phyloP scores from a whole-genome alignment of 1,140 invertebrate species.

The Maconellicoccus hirsutus region DNA sequence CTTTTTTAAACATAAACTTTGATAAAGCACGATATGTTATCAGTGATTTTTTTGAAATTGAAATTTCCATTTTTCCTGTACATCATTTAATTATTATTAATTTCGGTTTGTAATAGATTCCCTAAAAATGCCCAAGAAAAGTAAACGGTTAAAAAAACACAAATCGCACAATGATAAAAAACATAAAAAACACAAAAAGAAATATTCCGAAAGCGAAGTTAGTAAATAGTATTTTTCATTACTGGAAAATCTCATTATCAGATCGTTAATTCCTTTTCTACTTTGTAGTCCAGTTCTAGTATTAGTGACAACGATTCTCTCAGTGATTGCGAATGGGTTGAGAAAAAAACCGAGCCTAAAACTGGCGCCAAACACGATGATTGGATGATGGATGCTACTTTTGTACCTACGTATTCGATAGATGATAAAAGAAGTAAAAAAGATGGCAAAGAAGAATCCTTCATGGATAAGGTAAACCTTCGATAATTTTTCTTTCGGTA shows the following conservation, averaged over 20 bases:
- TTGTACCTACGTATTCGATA: conserved; percentile 14
- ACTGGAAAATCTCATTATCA: background rate
- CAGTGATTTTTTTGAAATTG: no score
- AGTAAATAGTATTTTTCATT: background rate
- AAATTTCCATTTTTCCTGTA: no score
- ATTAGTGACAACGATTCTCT: background rate
- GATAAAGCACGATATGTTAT: no score
- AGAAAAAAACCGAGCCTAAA: conserved; percentile 1
- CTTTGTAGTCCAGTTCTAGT: background rate
- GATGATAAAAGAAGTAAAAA: conserved; percentile 16
- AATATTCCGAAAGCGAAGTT: background rate
- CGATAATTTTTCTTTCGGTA: background rate
- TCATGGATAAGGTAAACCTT: conserved; percentile 20
- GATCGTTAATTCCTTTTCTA: background rate
- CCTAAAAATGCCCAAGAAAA: background rate
- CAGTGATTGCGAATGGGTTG: conserved; percentile 23
- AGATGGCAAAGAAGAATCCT: conserved; percentile 16
- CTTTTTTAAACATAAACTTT: no score
- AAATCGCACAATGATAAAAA: background rate
- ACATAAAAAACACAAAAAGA: background rate
- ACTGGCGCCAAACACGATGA: conserved; percentile 13
- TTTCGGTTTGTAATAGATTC: no score
- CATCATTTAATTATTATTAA: no score
- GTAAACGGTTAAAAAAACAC: background rate
- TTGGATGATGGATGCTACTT: conserved; percentile 24